These are phyloP conservation scores for Drosophila bifasciata DNA, from an alignment of 1,140 invertebrate species.

Conservation along the genomic window DNA sequence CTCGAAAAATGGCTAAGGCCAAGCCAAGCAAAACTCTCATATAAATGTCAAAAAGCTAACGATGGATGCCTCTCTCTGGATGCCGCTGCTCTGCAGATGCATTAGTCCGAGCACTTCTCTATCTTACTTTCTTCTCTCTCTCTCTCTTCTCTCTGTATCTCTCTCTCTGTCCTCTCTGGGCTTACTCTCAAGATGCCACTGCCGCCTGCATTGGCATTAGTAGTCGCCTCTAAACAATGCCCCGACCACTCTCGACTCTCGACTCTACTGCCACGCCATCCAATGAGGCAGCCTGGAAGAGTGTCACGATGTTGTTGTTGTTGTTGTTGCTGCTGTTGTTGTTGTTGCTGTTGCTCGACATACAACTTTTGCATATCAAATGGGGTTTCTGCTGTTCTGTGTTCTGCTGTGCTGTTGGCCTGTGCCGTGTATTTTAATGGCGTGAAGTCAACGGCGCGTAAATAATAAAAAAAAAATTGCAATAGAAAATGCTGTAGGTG, in stretches of 20 bases:
- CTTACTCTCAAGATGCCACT: slow-evolving; percentile 31
- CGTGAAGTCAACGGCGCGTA: slow-evolving; percentile 79
- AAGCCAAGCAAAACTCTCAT: slow-evolving; percentile 73
- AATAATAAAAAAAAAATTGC: slow-evolving; percentile 47
- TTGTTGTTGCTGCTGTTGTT: slow-evolving; percentile 42
- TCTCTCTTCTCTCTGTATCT: too few relatives aligned
- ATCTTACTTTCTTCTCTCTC: not conserved
- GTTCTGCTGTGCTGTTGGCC: slow-evolving; percentile 44
- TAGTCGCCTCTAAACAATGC: slow-evolving; percentile 37
- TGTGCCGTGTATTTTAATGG: slow-evolving; percentile 73
- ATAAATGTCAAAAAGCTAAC: slow-evolving; percentile 76
- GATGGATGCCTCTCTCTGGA: slow-evolving; percentile 71
- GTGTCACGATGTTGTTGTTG: slow-evolving; percentile 41
- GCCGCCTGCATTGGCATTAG: slow-evolving; percentile 22
- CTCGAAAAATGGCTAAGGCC: slow-evolving; percentile 70
- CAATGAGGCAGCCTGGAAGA: slow-evolving; percentile 58
- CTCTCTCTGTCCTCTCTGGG: not conserved
- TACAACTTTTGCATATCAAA: slow-evolving; percentile 68
- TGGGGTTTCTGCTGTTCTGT: slow-evolving; percentile 32
- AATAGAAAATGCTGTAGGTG: not conserved
- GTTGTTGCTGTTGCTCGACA: slow-evolving; percentile 44
- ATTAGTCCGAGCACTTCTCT: slow-evolving; percentile 47
- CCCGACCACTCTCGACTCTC: not conserved
- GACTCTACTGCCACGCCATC: slow-evolving; percentile 10
- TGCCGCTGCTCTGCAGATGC: slow-evolving; percentile 53